phyloP scores from a whole-genome alignment of 1,140 invertebrate genomes.

The Philaenus spumarius region DNA sequence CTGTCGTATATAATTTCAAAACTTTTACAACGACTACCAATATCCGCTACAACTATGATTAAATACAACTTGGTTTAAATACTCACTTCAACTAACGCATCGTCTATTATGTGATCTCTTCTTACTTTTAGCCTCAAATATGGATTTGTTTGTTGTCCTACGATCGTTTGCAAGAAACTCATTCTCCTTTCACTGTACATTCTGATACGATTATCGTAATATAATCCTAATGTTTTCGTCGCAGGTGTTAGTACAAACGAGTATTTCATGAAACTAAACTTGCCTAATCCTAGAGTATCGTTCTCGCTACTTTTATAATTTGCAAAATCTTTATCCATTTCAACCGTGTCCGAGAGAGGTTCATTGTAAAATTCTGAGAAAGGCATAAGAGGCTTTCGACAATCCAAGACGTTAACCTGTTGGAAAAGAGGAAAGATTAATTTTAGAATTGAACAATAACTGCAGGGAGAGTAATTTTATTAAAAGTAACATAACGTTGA shows the following conservation, averaged over 20 bases:
- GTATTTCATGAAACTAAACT: constrained; percentile 90
- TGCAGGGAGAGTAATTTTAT: too few species aligned
- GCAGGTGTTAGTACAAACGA: constrained; percentile 88
- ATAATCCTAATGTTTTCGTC: constrained; percentile 82
- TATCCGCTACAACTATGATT: too few species aligned
- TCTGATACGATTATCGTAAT: constrained; percentile 89
- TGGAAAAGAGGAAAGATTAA: too few species aligned
- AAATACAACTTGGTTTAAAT: constrained; percentile 26
- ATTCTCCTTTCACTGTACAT: constrained; percentile 89
- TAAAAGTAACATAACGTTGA: too few species aligned
- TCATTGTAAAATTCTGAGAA: constrained; percentile 92
- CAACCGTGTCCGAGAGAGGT: constrained; percentile 80
- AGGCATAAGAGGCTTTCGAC: constrained; percentile 71
- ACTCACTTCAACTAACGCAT: constrained; percentile 79
- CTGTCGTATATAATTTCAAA: too few species aligned
- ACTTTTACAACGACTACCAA: too few species aligned
- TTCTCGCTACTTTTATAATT: constrained; percentile 60
- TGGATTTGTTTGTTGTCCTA: constrained; percentile 72
- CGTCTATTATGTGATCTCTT: constrained; percentile 82
- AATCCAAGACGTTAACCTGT: constrained; percentile 70
- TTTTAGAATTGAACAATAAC: too few species aligned
- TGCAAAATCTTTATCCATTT: constrained; percentile 89
- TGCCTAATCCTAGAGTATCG: constrained; percentile 42
- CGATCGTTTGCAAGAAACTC: constrained; percentile 70
- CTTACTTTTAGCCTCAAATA: constrained; percentile 76